Evolutionary conservation across 1,140 invertebrate species (phyloP).

Genomic region (Drosophila insularis): DNA sequence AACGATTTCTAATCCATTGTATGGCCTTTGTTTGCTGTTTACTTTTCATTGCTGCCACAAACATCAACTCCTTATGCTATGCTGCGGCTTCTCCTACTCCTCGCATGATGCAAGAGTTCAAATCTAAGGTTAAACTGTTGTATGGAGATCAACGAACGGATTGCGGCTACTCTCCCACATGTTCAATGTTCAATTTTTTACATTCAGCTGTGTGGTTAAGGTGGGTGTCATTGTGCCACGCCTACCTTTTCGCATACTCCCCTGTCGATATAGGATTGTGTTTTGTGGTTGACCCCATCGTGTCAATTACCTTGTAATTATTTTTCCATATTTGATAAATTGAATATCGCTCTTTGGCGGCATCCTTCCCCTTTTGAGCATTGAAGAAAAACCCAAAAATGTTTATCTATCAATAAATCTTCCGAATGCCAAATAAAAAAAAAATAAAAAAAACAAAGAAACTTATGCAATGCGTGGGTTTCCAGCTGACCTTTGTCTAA

Average conservation of each 20-base stretch:
- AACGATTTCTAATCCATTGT: constrained; percentile 69
- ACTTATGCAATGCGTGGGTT: constrained; percentile 73
- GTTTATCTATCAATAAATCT: constrained; percentile 48
- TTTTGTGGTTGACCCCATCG: constrained; percentile 39
- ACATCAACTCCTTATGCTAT: no score
- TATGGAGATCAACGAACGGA: constrained; percentile 71
- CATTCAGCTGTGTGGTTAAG: constrained; percentile 8
- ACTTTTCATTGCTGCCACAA: constrained; percentile 35
- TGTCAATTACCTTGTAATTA: constrained; percentile 79
- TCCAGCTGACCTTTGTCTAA: constrained; percentile 55
- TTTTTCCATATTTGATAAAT: constrained; percentile 73
- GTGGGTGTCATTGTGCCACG: constrained; percentile 66
- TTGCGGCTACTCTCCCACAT: constrained; percentile 23
- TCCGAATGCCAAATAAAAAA: constrained; percentile 21
- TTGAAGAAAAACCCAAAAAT: constrained; percentile 16
- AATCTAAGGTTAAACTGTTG: constrained; percentile 67
- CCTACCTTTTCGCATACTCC: constrained; percentile 16
- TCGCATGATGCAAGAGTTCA: constrained; percentile 68
- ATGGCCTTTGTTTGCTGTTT: constrained; percentile 22
- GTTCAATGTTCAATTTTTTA: neutral
- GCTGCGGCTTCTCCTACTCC: neutral
- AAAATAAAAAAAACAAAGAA: neutral
- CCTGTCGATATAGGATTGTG: neutral
- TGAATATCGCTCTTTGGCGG: constrained; percentile 58
- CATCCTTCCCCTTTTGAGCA: neutral